Conservation (phyloP, 2,797 vertebrate species). For the Cynopterus sphinx region DNA sequence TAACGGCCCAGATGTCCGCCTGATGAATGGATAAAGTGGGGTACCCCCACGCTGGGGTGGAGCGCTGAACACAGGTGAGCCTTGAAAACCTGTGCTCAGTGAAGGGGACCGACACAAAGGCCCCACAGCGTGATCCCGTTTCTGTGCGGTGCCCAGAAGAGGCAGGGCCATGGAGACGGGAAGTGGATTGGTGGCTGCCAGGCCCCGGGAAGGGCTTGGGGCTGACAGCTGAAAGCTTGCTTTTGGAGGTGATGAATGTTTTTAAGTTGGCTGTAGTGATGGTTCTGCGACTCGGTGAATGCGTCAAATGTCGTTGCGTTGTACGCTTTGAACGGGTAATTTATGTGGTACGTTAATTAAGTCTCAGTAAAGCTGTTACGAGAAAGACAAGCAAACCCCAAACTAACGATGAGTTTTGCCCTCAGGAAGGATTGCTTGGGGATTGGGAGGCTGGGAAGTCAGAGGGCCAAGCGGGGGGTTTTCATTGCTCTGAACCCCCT, state of each 20-base stretch:
- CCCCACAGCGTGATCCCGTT: neutral
- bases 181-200: neutral
- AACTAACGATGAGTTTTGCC: neutral
- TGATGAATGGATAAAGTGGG: neutral
- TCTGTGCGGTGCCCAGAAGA: neutral
- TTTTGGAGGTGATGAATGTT: neutral
- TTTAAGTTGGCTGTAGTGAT: neutral
- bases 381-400: too few relatives aligned
- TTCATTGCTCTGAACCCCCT: neutral
- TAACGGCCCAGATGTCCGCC: neutral
- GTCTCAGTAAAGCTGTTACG: neutral
- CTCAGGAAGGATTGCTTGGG: neutral
- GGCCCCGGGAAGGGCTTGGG: neutral
- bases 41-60: fast-evolving
- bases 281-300: neutral
- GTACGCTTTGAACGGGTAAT: neutral
- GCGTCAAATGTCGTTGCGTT: neutral
- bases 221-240: neutral
- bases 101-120: neutral
- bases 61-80: neutral
- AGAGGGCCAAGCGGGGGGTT: fast-evolving
- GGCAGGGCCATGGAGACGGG: neutral
- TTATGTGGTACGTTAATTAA: neutral
- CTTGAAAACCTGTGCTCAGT: neutral
- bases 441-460: too few relatives aligned